Evolutionary conservation across 2,797 vertebrate species (phyloP).

Genomic region (Apodemus agrarius): DNA sequence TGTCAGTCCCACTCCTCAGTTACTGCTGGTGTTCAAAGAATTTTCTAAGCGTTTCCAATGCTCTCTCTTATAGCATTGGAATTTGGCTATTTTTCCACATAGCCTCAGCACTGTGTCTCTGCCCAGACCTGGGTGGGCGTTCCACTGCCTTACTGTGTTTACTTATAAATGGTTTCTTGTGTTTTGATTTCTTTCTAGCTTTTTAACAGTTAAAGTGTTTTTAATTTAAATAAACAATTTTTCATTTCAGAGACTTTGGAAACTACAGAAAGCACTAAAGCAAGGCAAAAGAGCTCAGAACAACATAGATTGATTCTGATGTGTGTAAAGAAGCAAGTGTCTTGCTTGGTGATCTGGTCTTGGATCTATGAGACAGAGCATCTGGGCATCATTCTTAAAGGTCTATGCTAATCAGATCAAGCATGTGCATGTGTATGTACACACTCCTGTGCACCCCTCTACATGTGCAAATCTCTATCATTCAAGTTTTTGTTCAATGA

Average conservation of each 20-base stretch:
- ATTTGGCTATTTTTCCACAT: not conserved
- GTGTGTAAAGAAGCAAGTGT: not conserved
- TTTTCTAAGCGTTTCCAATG: slow-evolving; percentile 40
- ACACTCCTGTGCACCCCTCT: not conserved
- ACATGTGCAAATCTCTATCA: not conserved
- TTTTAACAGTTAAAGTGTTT: slow-evolving; percentile 45
- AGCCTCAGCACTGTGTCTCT: not conserved
- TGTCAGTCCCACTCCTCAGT: not conserved
- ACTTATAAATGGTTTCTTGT: slow-evolving; percentile 55
- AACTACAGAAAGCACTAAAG: slow-evolving; percentile 39
- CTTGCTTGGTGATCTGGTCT: not conserved
- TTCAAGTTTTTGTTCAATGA: slow-evolving; percentile 13
- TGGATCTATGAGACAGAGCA: not conserved
- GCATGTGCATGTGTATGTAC: not conserved
- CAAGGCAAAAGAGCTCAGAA: not conserved
- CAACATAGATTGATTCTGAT: slow-evolving; percentile 35
- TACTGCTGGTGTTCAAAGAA: slow-evolving; percentile 1
- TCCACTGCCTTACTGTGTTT: slow-evolving; percentile 1
- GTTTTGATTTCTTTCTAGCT: slow-evolving; percentile 55
- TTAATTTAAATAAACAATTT: slow-evolving; percentile 62
- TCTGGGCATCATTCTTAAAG: slow-evolving; percentile 22
- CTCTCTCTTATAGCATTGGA: not conserved
- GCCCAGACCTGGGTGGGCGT: not conserved
- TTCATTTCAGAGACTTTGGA: slow-evolving; percentile 37
- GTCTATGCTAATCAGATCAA: not conserved